These are phyloP conservation scores for Drosophila nr. fundita DNA, from an alignment of 2,888 invertebrate species.

Conservation along the genomic window DNA sequence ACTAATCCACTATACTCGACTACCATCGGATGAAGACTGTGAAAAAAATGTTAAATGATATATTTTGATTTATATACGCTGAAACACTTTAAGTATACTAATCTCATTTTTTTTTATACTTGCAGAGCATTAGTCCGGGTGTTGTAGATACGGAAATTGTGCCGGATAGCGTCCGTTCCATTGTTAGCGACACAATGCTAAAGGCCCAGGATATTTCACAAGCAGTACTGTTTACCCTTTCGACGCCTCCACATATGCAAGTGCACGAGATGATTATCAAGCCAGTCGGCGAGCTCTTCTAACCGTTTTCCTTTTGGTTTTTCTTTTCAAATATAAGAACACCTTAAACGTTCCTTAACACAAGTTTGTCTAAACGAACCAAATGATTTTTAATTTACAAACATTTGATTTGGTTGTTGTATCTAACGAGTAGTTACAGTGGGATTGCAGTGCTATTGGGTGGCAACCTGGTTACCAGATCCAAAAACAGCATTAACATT, in stretches of 20 bases:
- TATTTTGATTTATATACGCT: neutral
- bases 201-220: constrained; percentile 76
- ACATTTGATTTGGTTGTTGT: too few species aligned
- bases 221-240: constrained; percentile 74
- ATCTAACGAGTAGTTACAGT: too few species aligned
- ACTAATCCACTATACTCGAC: too few species aligned
- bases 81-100: neutral
- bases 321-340: neutral
- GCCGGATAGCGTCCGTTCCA: constrained; percentile 42
- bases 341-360: neutral
- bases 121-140: constrained; percentile 79
- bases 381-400: neutral
- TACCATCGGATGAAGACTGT: neutral
- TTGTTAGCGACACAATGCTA: constrained; percentile 50
- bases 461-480: too few species aligned
- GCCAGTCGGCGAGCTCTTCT: constrained; percentile 55
- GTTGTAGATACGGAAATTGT: constrained; percentile 78
- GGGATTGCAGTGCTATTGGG: too few species aligned
- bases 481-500: too few species aligned
- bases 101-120: neutral
- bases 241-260: constrained; percentile 78
- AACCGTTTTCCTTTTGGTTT: neutral
- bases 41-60: neutral
- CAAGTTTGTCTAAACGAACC: constrained; percentile 1
- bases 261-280: constrained; percentile 78